Base-by-base conservation (phyloP, 2,113 vertebrate species). In the Euleptes europaea region DNA sequence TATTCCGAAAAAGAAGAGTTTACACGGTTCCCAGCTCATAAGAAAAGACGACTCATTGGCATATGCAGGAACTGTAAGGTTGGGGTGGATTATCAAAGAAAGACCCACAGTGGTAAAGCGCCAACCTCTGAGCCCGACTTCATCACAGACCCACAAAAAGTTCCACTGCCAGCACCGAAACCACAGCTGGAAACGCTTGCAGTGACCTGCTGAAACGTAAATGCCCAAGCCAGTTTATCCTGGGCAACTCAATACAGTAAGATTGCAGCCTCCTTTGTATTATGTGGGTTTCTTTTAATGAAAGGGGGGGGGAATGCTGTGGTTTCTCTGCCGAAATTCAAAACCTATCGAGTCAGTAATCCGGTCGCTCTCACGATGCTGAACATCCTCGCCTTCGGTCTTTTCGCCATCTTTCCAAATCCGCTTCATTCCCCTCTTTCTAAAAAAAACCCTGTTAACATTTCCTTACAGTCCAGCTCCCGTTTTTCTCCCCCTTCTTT, bases 151-250 rank as follows among this genome's bases (percentile, higher is more conserved):
- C 4, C 0, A 5, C 66, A 73, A 85, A 84, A 78, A 2, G 3
- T 86, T 80, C 44, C 42, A 67, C 44, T 49, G 71, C 86, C 75
- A 71, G 77, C 71, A 70, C 77, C 88, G 51, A 78, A 87, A 73
- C 78, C 88, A 90, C 88, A 92, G 89, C 88, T 87, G 83, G 88
- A 86, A 91, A 44, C 0, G 80, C 90, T 88, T 88, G 88, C 88
- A 83, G 80, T 84, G 91, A 94, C 90, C 94, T 90, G 91, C 92
- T 92, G 90, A 92, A 92, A 92, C 88, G 89, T 83, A 91, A n/a
- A 87, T 84, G 84, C 76, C 79, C 80, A 89, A 89, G 86, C 88
- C 92, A 92, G 92, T 92, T 90, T 89, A 94, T 91, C 89, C 80
- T 83, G 42, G 78, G 87, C 91, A 86, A 83, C 87, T 91, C 90